These are phyloP conservation scores for Manduca sexta DNA, from an alignment of 1,140 invertebrate genomes.

Conservation along the genomic window DNA sequence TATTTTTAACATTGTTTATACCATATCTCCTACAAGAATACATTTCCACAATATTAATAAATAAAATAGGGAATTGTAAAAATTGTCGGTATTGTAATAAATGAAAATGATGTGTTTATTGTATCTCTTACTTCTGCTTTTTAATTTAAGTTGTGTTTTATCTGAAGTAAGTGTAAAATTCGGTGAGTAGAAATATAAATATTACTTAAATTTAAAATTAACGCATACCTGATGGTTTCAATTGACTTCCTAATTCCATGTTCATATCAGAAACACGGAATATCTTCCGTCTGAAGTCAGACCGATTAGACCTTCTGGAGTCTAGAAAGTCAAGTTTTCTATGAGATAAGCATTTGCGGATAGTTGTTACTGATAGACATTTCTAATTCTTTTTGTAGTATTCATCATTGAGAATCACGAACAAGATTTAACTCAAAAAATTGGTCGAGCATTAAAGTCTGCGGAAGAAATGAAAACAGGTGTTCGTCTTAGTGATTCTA, in stretches of 20 bases:
- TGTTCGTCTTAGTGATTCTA: conserved; percentile 27
- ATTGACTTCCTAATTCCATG: no score
- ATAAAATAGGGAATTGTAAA: conserved; percentile 44
- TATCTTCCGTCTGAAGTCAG: no score
- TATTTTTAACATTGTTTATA: conserved; percentile 48
- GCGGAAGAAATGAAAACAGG: conserved; percentile 33
- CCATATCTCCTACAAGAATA: conserved; percentile 60
- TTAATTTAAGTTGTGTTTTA: conserved; percentile 42
- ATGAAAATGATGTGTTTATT: conserved; percentile 35
- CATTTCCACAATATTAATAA: conserved; percentile 53
- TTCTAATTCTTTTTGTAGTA: conserved; percentile 50
- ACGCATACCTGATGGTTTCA: no score
- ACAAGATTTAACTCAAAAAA: conserved; percentile 39
- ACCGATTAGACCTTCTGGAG: no score
- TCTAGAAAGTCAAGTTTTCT: no score
- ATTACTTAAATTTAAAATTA: no score
- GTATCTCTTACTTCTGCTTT: conserved; percentile 35
- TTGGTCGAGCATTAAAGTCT: conserved; percentile 47
- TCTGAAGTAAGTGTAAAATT: conserved; percentile 51
- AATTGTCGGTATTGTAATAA: conserved; percentile 29
- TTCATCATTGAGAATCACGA: conserved; percentile 61
- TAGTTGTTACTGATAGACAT: no score
- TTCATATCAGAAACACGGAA: no score
- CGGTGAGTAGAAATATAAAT: conserved; percentile 34
- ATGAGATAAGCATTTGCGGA: no score